Conservation (phyloP, 2,888 invertebrate species). For the Hyppa rectilinea region DNA sequence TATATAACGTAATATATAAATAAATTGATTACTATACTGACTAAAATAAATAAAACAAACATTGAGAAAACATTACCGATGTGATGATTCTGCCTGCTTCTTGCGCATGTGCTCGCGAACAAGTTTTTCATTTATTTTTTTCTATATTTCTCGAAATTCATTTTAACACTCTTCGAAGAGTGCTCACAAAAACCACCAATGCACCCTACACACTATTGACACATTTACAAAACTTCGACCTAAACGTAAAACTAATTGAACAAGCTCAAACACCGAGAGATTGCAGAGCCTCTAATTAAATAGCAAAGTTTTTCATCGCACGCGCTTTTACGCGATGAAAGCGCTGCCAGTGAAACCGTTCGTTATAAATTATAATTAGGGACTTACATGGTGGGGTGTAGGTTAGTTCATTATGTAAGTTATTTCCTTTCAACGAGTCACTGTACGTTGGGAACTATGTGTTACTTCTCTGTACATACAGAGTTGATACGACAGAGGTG, state of each 20-base stretch:
- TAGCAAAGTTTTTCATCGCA: constrained; percentile 61
- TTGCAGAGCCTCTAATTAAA: constrained; percentile 60
- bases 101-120: too few species aligned
- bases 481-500: too few species aligned
- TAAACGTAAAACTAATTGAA: constrained; percentile 43
- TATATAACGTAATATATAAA: too few species aligned
- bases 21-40: too few species aligned
- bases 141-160: too few species aligned
- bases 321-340: constrained; percentile 47
- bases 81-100: too few species aligned
- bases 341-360: constrained; percentile 44
- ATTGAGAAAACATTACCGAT: too few species aligned
- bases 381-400: background rate
- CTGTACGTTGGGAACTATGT: background rate
- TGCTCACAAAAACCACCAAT: background rate
- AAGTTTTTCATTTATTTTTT: too few species aligned
- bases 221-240: constrained; percentile 18
- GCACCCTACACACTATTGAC: background rate
- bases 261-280: constrained; percentile 41
- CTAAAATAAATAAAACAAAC: too few species aligned
- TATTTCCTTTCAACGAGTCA: constrained; percentile 19
- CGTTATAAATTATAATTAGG: constrained; percentile 55
- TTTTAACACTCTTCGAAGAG: background rate
- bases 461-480: background rate
- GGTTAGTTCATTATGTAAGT: constrained; percentile 38